A percentile compares a stretch with the other conserved stretches of the same genome.
Conservation (phyloP, 2,797 vertebrate genomes). For the Uromys caudimaculatus region DNA sequence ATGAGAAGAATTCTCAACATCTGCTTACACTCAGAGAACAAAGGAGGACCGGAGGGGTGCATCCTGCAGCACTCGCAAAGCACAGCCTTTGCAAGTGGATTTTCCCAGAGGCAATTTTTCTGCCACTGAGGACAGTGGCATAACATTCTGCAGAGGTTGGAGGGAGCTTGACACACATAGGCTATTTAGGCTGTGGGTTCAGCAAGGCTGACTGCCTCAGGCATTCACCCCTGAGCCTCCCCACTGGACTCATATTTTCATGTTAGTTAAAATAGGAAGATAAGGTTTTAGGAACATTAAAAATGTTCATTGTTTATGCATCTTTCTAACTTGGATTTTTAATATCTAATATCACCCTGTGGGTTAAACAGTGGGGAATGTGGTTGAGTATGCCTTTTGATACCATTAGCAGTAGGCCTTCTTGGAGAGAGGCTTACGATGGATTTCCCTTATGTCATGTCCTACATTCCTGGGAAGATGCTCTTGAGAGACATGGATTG, state of each 20-base stretch:
- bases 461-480: not conserved
- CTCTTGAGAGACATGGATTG: not conserved
- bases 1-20: conserved; percentile 75
- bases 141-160: not conserved
- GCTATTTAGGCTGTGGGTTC: not conserved
- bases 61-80: conserved; percentile 48
- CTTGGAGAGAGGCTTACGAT: not conserved
- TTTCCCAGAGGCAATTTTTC: conserved; percentile 30
- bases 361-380: not conserved
- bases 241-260: conserved; percentile 16
- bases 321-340: conserved; percentile 37
- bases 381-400: not conserved
- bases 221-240: not conserved
- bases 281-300: not conserved
- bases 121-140: not conserved
- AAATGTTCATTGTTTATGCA: not conserved
- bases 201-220: not conserved
- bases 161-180: not conserved
- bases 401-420: not conserved
- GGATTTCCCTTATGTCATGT: not conserved
- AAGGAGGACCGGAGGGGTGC: conserved; percentile 62
- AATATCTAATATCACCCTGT: not conserved
- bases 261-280: conserved; percentile 46
- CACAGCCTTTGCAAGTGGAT: conserved; percentile 25
- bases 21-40: conserved; percentile 80